These are phyloP conservation scores for Elysia crispata DNA, from an alignment of 2,888 invertebrate genomes.

Conservation along the genomic window DNA sequence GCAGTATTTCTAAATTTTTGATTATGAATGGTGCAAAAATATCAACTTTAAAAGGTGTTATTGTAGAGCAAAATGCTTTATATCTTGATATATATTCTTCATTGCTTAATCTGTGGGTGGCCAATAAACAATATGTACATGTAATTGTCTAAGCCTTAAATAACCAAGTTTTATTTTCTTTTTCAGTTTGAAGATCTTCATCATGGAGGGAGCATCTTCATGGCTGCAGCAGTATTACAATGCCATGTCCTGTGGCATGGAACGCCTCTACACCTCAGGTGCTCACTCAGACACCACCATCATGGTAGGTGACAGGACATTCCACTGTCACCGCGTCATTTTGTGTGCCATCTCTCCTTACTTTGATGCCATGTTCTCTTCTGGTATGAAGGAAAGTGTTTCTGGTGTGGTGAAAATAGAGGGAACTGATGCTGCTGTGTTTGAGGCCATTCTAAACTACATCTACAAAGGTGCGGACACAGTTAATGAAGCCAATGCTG, in stretches of 20 bases:
- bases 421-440: constrained; percentile 84
- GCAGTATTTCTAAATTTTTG: too few species aligned
- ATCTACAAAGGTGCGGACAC: constrained; percentile 89
- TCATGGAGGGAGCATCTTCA: constrained; percentile 51
- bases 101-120: too few species aligned
- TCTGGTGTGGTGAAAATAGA: constrained; percentile 60
- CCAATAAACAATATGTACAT: too few species aligned
- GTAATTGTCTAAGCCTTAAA: too few species aligned
- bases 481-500: constrained; percentile 87
- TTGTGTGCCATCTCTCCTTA: constrained; percentile 69
- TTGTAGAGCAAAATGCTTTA: too few species aligned
- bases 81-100: too few species aligned
- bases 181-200: too few species aligned
- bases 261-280: constrained; percentile 53
- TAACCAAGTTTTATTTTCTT: too few species aligned
- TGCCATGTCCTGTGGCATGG: constrained; percentile 57
- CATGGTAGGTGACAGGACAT: constrained; percentile 59
- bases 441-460: constrained; percentile 88
- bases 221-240: constrained; percentile 56
- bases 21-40: too few species aligned
- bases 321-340: constrained; percentile 67
- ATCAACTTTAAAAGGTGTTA: too few species aligned
- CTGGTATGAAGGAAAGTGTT: constrained; percentile 62
- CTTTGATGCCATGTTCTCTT: constrained; percentile 67
- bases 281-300: constrained; percentile 65